Conservation (phyloP, 2,113 vertebrate species). For the Plecotus auritus region DNA sequence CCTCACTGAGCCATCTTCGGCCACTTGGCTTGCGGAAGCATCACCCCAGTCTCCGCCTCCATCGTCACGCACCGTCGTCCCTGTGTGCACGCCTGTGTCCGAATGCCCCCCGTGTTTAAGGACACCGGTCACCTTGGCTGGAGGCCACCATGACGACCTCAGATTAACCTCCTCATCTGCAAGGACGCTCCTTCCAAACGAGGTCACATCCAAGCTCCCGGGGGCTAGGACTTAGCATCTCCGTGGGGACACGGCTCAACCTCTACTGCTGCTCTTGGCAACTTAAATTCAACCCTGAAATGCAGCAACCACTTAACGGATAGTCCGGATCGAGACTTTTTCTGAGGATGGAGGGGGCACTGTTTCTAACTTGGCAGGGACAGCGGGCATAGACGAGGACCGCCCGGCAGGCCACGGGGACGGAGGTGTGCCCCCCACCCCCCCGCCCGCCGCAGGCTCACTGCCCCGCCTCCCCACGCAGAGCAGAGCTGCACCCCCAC, state of each 20-base stretch:
- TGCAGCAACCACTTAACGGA: background rate
- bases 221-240: background rate
- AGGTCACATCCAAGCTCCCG: background rate
- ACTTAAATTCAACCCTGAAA: background rate
- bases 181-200: background rate
- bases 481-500: background rate
- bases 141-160: background rate
- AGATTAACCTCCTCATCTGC: background rate
- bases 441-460: accelerated
- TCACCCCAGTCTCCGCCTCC: background rate
- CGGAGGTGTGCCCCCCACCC: accelerated
- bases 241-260: background rate
- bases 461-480: background rate
- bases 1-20: too few relatives aligned
- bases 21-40: background rate
- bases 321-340: background rate
- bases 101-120: background rate
- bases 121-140: background rate
- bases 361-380: background rate
- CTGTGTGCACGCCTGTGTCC: background rate
- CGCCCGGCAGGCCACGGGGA: too few relatives aligned
- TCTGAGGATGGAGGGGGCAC: background rate
- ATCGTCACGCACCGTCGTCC: accelerated
- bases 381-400: background rate
- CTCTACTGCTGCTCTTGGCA: background rate